A percentile compares a stretch with the other conserved stretches of the same genome.
Conservation (phyloP, 2,797 vertebrate genomes). For the Sebastes iracundus region DNA sequence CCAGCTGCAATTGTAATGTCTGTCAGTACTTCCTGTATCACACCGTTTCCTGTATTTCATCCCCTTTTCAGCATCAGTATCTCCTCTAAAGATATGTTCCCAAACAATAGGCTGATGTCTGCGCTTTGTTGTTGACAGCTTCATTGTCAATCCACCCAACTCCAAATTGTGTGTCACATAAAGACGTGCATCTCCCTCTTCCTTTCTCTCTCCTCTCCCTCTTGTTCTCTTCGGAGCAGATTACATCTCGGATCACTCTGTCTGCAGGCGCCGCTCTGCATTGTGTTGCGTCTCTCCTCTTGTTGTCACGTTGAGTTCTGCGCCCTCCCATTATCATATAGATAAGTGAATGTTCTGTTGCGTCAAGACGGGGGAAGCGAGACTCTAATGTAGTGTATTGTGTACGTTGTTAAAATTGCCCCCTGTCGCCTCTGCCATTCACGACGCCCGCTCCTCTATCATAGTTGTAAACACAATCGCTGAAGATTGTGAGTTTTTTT, state of each 20-base stretch:
- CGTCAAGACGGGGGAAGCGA: conserved; percentile 38
- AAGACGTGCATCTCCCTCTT: conserved; percentile 56
- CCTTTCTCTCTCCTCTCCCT: conserved; percentile 42
- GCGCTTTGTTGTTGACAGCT: conserved; percentile 62
- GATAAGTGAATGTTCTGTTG: conserved; percentile 80
- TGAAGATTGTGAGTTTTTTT: conserved; percentile 1
- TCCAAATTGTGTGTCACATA: conserved; percentile 52
- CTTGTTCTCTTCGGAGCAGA: conserved; percentile 64
- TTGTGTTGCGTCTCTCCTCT: conserved; percentile 63
- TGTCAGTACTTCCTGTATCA: conserved; percentile 48
- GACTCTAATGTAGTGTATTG: conserved; percentile 66
- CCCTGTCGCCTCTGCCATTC: conserved; percentile 52
- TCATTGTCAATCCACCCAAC: conserved; percentile 66
- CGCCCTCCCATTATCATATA: conserved; percentile 81
- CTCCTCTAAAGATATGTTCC: conserved; percentile 30
- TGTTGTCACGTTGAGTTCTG: conserved; percentile 64
- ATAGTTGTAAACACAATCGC: conserved; percentile 37
- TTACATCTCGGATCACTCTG: conserved; percentile 75
- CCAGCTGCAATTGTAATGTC: conserved; percentile 22
- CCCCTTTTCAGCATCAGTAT: conserved; percentile 31
- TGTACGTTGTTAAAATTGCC: conserved; percentile 62
- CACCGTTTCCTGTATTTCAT: conserved; percentile 32
- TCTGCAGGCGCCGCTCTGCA: conserved; percentile 61
- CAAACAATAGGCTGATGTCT: conserved; percentile 61
- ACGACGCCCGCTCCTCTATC: conserved; percentile 22